A percentile compares a stretch with the other conserved stretches of the same genome.
phyloP scores from a whole-genome alignment of 1,140 invertebrate species.

The Zaprionus taronus region DNA sequence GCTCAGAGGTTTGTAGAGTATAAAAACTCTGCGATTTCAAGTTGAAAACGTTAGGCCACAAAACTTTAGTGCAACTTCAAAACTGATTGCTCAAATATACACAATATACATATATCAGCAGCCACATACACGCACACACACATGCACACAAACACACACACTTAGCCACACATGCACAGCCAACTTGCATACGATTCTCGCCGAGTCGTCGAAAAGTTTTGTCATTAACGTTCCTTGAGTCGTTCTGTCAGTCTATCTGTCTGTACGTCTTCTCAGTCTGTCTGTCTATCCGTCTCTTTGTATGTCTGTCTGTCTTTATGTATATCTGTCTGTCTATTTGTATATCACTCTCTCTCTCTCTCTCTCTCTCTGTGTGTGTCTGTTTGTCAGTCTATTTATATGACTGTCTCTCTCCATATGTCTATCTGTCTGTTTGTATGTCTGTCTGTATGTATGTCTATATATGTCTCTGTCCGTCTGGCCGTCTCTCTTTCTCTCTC shows the following conservation, averaged over 20 bases:
- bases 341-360: conserved; percentile 5
- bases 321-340: neutral
- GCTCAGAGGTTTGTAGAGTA: conserved; percentile 9
- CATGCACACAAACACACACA: conserved; percentile 21
- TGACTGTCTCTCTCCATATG: conserved; percentile 17
- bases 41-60: conserved; percentile 64
- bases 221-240: conserved; percentile 75
- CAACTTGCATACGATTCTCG: conserved; percentile 71
- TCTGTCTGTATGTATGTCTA: conserved; percentile 11
- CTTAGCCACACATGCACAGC: conserved; percentile 14
- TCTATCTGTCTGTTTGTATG: neutral
- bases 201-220: conserved; percentile 77
- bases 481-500: neutral
- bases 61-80: conserved; percentile 62
- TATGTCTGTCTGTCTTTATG: neutral
- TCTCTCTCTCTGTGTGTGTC: conserved; percentile 14
- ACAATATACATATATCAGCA: conserved; percentile 21
- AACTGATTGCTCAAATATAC: conserved; percentile 69
- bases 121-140: conserved; percentile 18
- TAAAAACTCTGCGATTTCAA: conserved; percentile 41
- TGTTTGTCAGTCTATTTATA: conserved; percentile 3
- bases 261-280: conserved; percentile 29
- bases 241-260: conserved; percentile 31
- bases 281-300: conserved; percentile 5
- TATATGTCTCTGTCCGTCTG: neutral